Evolutionary conservation across 2,888 invertebrate species (phyloP), one percentile per base, ranked within the genome.

Genomic region (Chloroclystis v-ata): DNA sequence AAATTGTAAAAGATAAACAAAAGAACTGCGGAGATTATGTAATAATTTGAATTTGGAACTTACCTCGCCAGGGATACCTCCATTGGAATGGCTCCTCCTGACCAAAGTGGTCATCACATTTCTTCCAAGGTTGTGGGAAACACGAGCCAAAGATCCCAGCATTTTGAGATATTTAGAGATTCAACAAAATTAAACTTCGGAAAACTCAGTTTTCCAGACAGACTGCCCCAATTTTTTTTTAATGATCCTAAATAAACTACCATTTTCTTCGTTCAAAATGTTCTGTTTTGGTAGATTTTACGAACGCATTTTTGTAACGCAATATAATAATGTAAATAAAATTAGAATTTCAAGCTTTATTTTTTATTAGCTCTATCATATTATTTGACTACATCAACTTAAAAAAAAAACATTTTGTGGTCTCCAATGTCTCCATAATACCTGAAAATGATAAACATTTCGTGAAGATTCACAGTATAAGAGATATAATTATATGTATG

Each of bases 31-130:
- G 25, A 28, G 47, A 72, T 84, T 82, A 86, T 82, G 78, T 85
- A 83, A 86, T 78, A 67, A 49, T 56, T 67, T 66, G 56, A 66
- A 59, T 46, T 26, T 47, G 12, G 56, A 58, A 82, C 82, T 77
- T 47, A 85, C 87, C 81, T 85, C 87, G 54, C 87, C 86, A 67
- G 87, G 82, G 35, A 85, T 63, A 52, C 86, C 86, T 37, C 87
- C 86, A 49, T 82, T 72, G 20, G 79, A 78, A 60, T 82, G 81
- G 59, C 57, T 56, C 42, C 80, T 80, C 60, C 86, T 80, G 37
- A 86, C 76, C 52, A 80, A 65, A 54, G 72, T 82, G 51, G 75
- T 78, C 72, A 86, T 74, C 52, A 82, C 79, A 79, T 85, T 84
- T 53, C 78, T 82, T 55, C 86, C 82, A 28, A 85, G 60, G 56